Evolutionary conservation across 2,113 vertebrate genomes (phyloP).

Genomic region (Cyrtonyx montezumae): DNA sequence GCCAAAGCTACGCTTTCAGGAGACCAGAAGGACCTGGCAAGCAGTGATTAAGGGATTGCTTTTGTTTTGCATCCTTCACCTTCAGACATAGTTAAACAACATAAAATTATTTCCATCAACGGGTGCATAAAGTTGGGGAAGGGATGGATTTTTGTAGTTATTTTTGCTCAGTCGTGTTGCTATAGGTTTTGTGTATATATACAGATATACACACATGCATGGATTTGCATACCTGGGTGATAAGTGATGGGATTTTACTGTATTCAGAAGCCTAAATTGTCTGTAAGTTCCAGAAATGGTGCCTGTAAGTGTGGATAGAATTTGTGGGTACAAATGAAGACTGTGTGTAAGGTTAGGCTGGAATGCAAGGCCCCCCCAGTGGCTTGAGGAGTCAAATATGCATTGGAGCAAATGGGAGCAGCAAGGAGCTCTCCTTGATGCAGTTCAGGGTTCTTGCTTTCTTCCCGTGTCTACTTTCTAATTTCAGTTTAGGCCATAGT

Average conservation of each 20-base stretch:
- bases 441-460: neutral
- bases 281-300: neutral
- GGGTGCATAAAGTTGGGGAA: neutral
- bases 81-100: neutral
- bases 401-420: neutral
- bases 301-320: neutral
- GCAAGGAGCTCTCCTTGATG: neutral
- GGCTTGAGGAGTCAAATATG: neutral
- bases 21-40: constrained; percentile 2
- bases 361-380: neutral
- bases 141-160: neutral
- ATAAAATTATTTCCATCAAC: neutral
- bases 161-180: neutral
- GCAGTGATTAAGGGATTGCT: neutral
- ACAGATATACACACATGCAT: constrained; percentile 29
- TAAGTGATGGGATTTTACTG: neutral
- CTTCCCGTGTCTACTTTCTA: neutral
- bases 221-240: neutral
- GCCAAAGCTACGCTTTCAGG: neutral
- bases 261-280: neutral
- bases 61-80: neutral
- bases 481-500: constrained; percentile 1
- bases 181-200: constrained; percentile 1
- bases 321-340: neutral
- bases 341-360: neutral